A percentile compares a stretch with the other conserved stretches of the same genome.
Evolutionary conservation across 1,140 invertebrate genomes (phyloP).

Genomic region (Mactra quadrangularis): DNA sequence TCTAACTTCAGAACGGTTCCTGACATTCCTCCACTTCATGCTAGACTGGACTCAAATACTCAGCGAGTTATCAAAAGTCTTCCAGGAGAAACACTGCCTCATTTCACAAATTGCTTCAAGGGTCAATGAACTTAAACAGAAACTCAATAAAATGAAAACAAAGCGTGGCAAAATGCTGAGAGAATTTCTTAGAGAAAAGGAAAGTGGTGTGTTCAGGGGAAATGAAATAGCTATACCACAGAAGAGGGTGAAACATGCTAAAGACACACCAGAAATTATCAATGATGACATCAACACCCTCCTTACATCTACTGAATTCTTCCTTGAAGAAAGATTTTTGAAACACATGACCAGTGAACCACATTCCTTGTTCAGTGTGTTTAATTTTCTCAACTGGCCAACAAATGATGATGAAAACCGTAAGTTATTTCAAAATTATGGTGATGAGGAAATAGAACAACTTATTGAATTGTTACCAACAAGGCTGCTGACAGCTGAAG

Average conservation of each 20-base stretch:
- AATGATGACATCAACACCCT: slow-evolving; percentile 28
- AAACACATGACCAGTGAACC: slow-evolving; percentile 27
- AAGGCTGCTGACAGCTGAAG: background rate
- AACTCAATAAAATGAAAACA: slow-evolving; percentile 25
- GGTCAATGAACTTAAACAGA: background rate
- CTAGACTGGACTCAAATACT: slow-evolving; percentile 22
- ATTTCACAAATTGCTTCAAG: background rate
- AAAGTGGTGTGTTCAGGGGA: slow-evolving; percentile 15
- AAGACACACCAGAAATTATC: background rate
- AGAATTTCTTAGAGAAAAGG: slow-evolving; percentile 8
- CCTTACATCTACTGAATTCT: slow-evolving; percentile 8
- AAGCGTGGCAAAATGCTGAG: slow-evolving; percentile 20
- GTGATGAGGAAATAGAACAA: slow-evolving; percentile 33
- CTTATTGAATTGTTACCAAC: background rate
- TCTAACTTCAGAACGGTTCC: slow-evolving; percentile 2
- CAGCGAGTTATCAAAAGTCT: background rate
- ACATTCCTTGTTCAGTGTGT: slow-evolving; percentile 40
- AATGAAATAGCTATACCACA: background rate
- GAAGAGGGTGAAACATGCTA: background rate
- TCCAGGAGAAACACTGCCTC: slow-evolving; percentile 12
- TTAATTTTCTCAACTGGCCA: slow-evolving; percentile 41
- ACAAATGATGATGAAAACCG: slow-evolving; percentile 2
- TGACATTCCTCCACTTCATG: slow-evolving; percentile 41
- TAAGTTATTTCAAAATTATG: slow-evolving; percentile 8
- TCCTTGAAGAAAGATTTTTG: slow-evolving; percentile 29